These are phyloP conservation scores for Cheumatopsyche charites DNA, from an alignment of 1,140 invertebrate genomes.

Conservation along the genomic window DNA sequence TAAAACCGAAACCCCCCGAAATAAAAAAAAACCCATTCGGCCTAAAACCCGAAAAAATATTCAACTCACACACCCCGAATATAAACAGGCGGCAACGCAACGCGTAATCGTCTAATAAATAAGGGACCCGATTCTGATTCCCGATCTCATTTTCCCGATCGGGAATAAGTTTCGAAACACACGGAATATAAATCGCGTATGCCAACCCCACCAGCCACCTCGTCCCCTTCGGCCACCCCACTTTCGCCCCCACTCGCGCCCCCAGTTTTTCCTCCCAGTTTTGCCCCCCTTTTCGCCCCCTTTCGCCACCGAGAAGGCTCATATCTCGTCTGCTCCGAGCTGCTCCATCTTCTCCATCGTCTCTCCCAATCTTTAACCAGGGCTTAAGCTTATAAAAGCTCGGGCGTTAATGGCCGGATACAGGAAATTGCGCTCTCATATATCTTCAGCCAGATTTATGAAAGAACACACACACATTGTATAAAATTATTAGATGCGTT, in stretches of 20 bases:
- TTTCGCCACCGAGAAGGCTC: background rate
- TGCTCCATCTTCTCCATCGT: slow-evolving; percentile 50
- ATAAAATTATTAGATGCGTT: slow-evolving; percentile 46
- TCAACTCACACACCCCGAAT: background rate
- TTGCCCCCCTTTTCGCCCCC: background rate
- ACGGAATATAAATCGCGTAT: slow-evolving; percentile 47
- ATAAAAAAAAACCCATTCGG: background rate
- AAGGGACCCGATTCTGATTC: slow-evolving; percentile 19
- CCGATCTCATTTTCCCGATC: slow-evolving; percentile 33
- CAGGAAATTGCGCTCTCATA: slow-evolving; percentile 86
- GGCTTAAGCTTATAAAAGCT: slow-evolving; percentile 66
- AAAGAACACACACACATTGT: slow-evolving; percentile 71
- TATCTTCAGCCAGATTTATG: slow-evolving; percentile 85
- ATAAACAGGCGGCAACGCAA: background rate
- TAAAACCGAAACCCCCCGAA: too few species aligned
- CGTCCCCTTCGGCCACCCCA: background rate
- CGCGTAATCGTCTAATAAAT: slow-evolving; percentile 21
- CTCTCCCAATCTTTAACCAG: slow-evolving; percentile 63
- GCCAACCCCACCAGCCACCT: slow-evolving; percentile 17
- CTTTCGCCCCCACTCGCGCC: too few species aligned
- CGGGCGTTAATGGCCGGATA: slow-evolving; percentile 81
- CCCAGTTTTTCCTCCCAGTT: too few species aligned
- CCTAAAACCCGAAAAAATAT: background rate
- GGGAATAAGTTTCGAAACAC: slow-evolving; percentile 47
- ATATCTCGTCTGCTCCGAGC: too few species aligned